Conservation (phyloP, 2,888 invertebrate species). For the Pilophorus perplexus region DNA sequence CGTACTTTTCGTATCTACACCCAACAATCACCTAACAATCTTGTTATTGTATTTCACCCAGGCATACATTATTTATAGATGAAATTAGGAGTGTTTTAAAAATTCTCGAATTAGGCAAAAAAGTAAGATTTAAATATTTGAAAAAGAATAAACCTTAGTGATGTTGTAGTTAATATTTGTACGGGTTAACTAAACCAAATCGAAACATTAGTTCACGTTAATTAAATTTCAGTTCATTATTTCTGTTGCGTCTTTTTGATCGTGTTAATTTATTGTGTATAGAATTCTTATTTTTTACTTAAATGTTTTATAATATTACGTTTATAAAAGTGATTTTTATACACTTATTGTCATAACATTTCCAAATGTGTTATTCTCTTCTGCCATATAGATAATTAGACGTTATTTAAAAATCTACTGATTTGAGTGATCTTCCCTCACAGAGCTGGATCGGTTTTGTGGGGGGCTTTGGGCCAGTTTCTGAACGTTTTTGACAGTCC, state of each 20-base stretch:
- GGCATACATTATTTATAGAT: conserved; percentile 11
- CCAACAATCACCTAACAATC: too few species aligned
- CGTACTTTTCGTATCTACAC: too few species aligned
- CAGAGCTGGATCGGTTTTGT: too few species aligned
- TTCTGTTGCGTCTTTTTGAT: conserved; percentile 31
- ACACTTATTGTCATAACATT: conserved; percentile 19
- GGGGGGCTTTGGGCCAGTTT: too few species aligned
- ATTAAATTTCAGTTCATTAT: conserved; percentile 23
- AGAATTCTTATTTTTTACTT: conserved; percentile 33
- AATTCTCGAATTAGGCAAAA: conserved; percentile 28
- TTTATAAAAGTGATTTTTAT: conserved; percentile 37
- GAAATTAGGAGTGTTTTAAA: conserved; percentile 29
- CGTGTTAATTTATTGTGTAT: conserved; percentile 35
- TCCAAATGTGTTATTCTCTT: conserved; percentile 17
- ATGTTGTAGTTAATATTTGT: conserved; percentile 37
- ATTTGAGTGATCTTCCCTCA: too few species aligned
- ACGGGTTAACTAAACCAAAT: conserved; percentile 42
- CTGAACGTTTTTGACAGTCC: too few species aligned
- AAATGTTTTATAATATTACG: conserved; percentile 28
- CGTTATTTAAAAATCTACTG: too few species aligned
- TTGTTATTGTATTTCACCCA: too few species aligned
- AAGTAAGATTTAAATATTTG: conserved; percentile 28
- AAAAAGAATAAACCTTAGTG: conserved; percentile 28
- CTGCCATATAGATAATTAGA: too few species aligned
- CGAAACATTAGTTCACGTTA: conserved; percentile 33